phyloP scores from a whole-genome alignment of 1,140 invertebrate species.

The Manduca sexta region DNA sequence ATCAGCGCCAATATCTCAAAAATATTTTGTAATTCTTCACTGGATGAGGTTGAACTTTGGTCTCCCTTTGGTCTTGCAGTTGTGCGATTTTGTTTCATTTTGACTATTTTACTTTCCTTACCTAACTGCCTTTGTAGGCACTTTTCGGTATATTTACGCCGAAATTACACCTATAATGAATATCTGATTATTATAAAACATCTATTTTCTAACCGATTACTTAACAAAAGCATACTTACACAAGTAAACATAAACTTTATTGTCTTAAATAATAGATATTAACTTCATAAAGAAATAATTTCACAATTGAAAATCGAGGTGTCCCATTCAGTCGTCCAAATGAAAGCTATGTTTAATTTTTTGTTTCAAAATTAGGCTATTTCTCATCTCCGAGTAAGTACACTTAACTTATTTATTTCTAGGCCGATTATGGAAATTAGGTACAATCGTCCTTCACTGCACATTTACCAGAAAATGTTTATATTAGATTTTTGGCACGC shows the following conservation, averaged over 20 bases:
- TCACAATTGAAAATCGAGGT: neutral
- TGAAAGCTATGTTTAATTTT: neutral
- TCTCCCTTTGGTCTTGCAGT: conserved; percentile 48
- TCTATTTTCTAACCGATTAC: conserved; percentile 3
- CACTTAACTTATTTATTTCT: neutral
- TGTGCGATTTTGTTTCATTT: conserved; percentile 34
- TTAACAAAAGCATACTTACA: conserved; percentile 12
- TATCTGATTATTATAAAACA: conserved; percentile 10
- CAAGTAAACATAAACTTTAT: conserved; percentile 13
- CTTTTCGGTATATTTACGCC: conserved; percentile 7
- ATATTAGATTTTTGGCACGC: neutral
- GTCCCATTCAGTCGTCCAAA: neutral
- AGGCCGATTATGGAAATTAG: neutral
- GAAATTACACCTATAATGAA: conserved; percentile 9
- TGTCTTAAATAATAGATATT: conserved; percentile 20
- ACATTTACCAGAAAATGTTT: too few species aligned
- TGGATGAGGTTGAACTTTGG: conserved; percentile 37
- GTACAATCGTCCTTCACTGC: neutral
- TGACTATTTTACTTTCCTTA: conserved; percentile 10
- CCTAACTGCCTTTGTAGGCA: conserved; percentile 12
- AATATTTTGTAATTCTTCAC: conserved; percentile 29
- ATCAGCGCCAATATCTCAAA: conserved; percentile 30
- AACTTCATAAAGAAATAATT: neutral
- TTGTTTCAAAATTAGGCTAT: neutral
- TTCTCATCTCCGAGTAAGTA: neutral